These are phyloP conservation scores for Erebia palarica DNA, from an alignment of 2,888 invertebrate genomes.

Conservation along the genomic window DNA sequence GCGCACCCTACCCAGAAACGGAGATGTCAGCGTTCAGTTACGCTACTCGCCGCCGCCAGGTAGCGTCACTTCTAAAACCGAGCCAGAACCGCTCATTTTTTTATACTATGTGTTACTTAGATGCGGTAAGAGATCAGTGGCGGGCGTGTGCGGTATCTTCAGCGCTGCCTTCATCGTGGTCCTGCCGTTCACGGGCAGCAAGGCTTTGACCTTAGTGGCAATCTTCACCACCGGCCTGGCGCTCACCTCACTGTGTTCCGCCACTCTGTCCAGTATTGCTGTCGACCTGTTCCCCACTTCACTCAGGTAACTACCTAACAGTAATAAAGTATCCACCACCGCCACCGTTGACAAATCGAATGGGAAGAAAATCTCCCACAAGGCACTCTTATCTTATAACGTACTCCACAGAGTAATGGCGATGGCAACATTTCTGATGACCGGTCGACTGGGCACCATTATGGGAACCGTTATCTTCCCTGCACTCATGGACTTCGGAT, in stretches of 20 bases:
- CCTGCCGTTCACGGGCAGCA: constrained; percentile 82
- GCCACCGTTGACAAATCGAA: no score
- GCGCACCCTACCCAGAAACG: no score
- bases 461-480: constrained; percentile 88
- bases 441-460: constrained; percentile 86
- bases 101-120: constrained; percentile 50
- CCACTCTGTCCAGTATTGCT: constrained; percentile 83
- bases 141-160: constrained; percentile 63
- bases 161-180: constrained; percentile 76
- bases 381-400: no score
- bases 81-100: no score
- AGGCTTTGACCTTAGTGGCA: constrained; percentile 75
- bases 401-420: constrained; percentile 85
- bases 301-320: constrained; percentile 72
- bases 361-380: no score
- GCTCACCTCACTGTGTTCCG: constrained; percentile 79
- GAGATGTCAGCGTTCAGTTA: no score
- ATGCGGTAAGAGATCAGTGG: constrained; percentile 69
- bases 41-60: no score
- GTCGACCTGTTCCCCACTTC: constrained; percentile 86
- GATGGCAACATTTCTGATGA: constrained; percentile 87
- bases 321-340: no score
- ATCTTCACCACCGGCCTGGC: constrained; percentile 81
- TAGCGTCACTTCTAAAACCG: not conserved
- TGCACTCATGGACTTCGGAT: constrained; percentile 85